Evolutionary conservation across 2,797 vertebrate species (phyloP).

Genomic region (Cetoscarus ocellatus): DNA sequence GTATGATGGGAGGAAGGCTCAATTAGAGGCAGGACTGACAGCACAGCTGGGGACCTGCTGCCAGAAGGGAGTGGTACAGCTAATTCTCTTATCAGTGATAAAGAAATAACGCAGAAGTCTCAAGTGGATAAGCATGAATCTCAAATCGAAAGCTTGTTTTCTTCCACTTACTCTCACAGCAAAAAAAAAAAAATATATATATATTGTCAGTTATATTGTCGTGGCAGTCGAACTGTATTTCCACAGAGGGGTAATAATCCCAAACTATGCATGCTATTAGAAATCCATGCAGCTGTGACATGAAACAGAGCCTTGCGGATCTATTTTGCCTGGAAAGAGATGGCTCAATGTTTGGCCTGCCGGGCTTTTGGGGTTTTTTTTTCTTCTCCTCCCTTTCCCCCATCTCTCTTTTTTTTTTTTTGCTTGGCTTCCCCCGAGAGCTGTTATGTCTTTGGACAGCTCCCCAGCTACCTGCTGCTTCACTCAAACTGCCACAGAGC

Average conservation of each 20-base stretch:
- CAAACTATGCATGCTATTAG: conserved; percentile 10
- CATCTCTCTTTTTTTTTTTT: conserved; percentile 62
- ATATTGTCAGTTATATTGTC: conserved; percentile 2
- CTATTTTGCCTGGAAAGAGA: conserved; percentile 53
- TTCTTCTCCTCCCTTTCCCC: conserved; percentile 32
- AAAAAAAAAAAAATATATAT: too few species aligned
- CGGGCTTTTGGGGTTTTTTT: conserved; percentile 25
- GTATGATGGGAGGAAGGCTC: conserved; percentile 22
- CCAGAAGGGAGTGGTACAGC: conserved; percentile 58
- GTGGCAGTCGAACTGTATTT: conserved; percentile 27
- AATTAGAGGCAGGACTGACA: conserved; percentile 42
- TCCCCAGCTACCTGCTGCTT: conserved; percentile 81
- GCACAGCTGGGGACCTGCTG: conserved; percentile 48
- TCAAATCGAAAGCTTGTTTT: conserved; percentile 1
- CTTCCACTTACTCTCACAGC: conserved; percentile 3
- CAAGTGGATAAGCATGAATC: conserved; percentile 3
- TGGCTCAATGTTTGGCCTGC: conserved; percentile 43
- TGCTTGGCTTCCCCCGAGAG: conserved; percentile 78
- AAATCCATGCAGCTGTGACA: conserved; percentile 46
- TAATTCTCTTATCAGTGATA: conserved; percentile 32
- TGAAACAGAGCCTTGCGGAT: conserved; percentile 46
- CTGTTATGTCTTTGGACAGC: conserved; percentile 75
- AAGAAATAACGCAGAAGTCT: conserved; percentile 18
- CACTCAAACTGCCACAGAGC: conserved; percentile 64
- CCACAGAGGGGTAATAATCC: conserved; percentile 27